Base-by-base conservation (phyloP, 1,140 invertebrate genomes). In the Acromyrmex charruanus region DNA sequence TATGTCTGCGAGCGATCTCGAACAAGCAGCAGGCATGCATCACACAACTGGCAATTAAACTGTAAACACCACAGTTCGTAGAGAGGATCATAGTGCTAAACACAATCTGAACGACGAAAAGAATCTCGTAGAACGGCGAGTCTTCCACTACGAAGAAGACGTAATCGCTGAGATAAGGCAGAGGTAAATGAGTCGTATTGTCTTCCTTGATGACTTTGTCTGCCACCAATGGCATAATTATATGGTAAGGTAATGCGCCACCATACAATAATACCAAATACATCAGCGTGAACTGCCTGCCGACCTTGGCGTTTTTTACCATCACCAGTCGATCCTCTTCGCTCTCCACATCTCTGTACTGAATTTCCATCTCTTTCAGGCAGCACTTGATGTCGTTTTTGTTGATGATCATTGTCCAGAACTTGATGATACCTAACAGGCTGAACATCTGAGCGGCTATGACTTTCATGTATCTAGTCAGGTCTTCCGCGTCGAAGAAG, bases 91-190 rank as follows among this genome's bases (percentile, higher is more conserved):
- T 89, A 14, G 87, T 92, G 35, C 93, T 94, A 18, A 94, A 94
- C 25, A 94, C 74, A 61, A 94, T 94, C 84, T 94, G 93, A 0
- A 80, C 49, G 5, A 94, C 86, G 63, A 93, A 94, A 0, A 93
- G 77, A 39, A 94, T 91, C 72, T 93, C 91, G 71, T 93, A 93
- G 3, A 93, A 85, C 2, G 93, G 93, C 12, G 93, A 82, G 5
- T 91, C 85, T 21, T 93, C 91, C 7, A 92, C 90, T 1, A 93
- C 88, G 51, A 94, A 94, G 80, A 94, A 94, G 6, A 94, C 49
- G n/a, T 94, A 94, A 55, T 94, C 92, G 80, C 92, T 92, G 0
- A 92, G 91, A 89, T 94, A 94, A 0, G 93, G 94, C 21, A 94
- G 18, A 1, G 94, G 93, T 66, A 94, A 92, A 68, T 92, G 91